Evolutionary conservation across 2,113 vertebrate genomes (phyloP), one percentile per base, ranked within the genome.

Genomic region (Rhadina sibilatrix): DNA sequence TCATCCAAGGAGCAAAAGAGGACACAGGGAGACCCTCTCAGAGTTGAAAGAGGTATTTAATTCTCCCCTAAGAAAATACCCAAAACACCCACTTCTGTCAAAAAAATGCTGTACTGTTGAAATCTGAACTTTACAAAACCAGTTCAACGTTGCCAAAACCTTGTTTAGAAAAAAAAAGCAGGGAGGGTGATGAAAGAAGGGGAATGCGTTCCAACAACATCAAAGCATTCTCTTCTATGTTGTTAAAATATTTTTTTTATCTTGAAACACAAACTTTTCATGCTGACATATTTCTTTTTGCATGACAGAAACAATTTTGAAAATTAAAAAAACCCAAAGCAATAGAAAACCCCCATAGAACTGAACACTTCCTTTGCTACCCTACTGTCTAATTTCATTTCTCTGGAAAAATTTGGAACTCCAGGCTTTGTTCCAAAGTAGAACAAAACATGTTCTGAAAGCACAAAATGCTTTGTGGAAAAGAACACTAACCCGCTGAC

Each of bases 201-300:
- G 40, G 42, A 87, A 94, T 94, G 78, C 2, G 12, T 85, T 97
- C 90, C 93, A 96, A 91, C 38, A 91, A 93, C 94, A 90, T 96
- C 89, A 95, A 96, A 96, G 95, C 83, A 92, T 92, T 95, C 92
- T 94, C 88, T 77, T 87, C 75, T 77, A 70, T 88, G 82, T 88
- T 87, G 90, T 74, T 95, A 90, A 93, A 96, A 84, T 77, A 92
- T 79, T 93, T 94, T 93, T 91, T 91, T 91, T 61, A 85, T 94
- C 94, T 95, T 82, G 59, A 96, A 96, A 95, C 31, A 89, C 87
- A 83, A 95, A 92, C 75, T 88, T 96, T 95, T 88, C 77, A 59
- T 70, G 75, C 90, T 94, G 90, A 95, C 59, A 83, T 83, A 93
- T 60, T 96, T 88, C 66, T 95, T 96, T 85, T 88, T 93, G 37